phyloP scores from a whole-genome alignment of 2,797 vertebrate genomes.

The Lepilemur septentrionalis region DNA sequence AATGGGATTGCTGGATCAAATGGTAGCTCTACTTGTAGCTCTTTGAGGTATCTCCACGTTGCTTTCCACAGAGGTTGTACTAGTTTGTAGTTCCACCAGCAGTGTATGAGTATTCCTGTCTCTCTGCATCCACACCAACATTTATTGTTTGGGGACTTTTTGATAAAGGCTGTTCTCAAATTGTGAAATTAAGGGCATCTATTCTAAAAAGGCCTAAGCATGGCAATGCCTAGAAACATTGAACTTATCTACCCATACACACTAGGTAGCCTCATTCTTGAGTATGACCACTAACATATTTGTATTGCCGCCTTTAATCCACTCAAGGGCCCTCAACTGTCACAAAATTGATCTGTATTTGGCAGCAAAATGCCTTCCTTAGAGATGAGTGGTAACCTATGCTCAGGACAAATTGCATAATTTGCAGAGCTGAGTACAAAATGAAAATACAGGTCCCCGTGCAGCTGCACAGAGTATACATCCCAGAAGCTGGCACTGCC shows the following conservation, averaged over 20 bases:
- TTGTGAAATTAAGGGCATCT: neutral
- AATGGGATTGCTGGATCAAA: no score
- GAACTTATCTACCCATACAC: neutral
- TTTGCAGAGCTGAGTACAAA: neutral
- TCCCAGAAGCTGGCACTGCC: neutral
- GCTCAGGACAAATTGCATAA: neutral
- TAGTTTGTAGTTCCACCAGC: no score
- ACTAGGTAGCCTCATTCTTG: neutral
- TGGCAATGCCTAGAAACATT: neutral
- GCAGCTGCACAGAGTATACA: neutral
- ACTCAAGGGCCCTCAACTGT: neutral
- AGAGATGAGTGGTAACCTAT: neutral
- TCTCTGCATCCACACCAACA: no score
- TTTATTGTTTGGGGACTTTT: no score
- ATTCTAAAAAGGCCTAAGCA: neutral
- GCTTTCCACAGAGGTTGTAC: no score
- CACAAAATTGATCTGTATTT: neutral
- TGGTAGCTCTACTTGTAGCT: no score
- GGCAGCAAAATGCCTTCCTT: neutral
- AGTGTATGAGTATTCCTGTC: no score
- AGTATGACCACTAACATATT: neutral
- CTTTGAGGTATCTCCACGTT: no score
- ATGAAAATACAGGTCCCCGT: neutral
- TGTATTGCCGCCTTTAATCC: neutral
- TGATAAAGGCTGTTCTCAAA: no score